A percentile compares a stretch with the other conserved stretches of the same genome.
Conservation (phyloP, 2,888 invertebrate genomes). For the Epinotia brunnichana region DNA sequence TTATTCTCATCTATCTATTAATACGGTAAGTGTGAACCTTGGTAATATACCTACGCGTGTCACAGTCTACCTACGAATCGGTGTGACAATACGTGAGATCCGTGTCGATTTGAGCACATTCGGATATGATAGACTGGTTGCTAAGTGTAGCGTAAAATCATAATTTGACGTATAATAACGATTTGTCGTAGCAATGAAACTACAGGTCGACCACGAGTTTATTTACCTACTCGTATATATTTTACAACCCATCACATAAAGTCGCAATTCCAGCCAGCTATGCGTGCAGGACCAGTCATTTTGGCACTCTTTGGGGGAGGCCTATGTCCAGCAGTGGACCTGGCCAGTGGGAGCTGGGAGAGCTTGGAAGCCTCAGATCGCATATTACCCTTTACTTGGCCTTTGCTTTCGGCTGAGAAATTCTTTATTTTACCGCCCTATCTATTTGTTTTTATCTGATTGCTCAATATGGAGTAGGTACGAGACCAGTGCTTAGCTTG, state of each 20-base stretch:
- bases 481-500: neutral
- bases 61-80: neutral
- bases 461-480: neutral
- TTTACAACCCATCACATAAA: too few species aligned
- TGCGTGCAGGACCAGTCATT: too few species aligned
- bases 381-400: too few species aligned
- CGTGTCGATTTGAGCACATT: neutral
- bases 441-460: neutral
- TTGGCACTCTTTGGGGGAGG: too few species aligned
- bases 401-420: too few species aligned
- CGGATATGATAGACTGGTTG: neutral
- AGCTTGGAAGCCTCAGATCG: too few species aligned
- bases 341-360: too few species aligned
- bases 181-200: neutral
- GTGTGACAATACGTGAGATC: neutral
- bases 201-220: neutral
- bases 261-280: too few species aligned
- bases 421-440: too few species aligned
- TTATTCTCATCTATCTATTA: conserved; percentile 29
- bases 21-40: conserved; percentile 21
- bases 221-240: too few species aligned
- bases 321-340: too few species aligned
- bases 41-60: neutral
- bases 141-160: neutral
- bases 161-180: neutral